A percentile compares a stretch with the other conserved stretches of the same genome.
Conservation (phyloP, 2,113 vertebrate species). For the Sorex araneus region DNA sequence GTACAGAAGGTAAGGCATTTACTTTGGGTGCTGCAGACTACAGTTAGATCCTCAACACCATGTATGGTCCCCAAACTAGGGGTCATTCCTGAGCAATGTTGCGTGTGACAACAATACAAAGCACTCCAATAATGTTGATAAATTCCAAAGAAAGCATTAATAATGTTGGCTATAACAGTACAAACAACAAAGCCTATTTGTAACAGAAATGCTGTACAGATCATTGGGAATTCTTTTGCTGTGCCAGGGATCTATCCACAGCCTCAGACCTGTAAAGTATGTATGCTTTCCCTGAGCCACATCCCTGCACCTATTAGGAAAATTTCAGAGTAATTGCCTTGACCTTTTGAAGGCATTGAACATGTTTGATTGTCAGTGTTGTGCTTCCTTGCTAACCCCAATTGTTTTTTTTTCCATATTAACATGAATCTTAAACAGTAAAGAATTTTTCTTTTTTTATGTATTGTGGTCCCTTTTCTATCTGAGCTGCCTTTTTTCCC, state of each 20-base stretch:
- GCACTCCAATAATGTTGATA: constrained; percentile 9
- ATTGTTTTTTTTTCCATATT: constrained; percentile 53
- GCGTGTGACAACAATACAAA: background rate
- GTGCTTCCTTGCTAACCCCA: constrained; percentile 55
- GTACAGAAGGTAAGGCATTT: too few species aligned
- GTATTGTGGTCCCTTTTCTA: too few species aligned
- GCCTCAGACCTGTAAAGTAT: too few species aligned
- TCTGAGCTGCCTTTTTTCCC: too few species aligned
- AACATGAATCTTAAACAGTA: constrained; percentile 30
- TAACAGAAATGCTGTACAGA: constrained; percentile 51
- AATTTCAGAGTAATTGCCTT: constrained; percentile 61
- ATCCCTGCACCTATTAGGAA: background rate
- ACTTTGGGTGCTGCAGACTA: too few species aligned
- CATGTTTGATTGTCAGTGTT: background rate
- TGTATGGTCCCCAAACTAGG: too few species aligned
- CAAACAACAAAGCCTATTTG: constrained; percentile 27
- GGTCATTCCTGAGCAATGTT: too few species aligned
- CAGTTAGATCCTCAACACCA: too few species aligned
- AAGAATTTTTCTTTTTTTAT: too few species aligned
- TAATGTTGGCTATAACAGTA: constrained; percentile 31
- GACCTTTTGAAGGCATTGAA: constrained; percentile 53
- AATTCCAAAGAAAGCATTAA: constrained; percentile 48
- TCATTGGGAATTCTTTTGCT: background rate
- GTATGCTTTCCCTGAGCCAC: too few species aligned
- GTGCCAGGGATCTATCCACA: too few species aligned